Evolutionary conservation across 2,797 vertebrate genomes (phyloP), one percentile per base, ranked within the genome.

Genomic region (Myotis pilosus): DNA sequence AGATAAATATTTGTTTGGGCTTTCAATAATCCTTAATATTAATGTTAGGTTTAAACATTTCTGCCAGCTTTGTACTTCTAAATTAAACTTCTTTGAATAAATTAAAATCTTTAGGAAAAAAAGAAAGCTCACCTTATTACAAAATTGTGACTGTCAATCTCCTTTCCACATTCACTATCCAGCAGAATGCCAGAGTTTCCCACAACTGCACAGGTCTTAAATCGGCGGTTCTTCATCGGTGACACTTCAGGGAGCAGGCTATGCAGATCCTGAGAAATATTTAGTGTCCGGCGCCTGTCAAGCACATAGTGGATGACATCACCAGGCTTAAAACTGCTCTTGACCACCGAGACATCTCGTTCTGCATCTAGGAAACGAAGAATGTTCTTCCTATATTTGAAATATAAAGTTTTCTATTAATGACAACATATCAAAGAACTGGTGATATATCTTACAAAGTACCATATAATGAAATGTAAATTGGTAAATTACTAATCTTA

Each of bases 161-260:
- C 99, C 95, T 98, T 99, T 96, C 99, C 99, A 94, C 99, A 99
- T 94, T 97, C 98, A 71, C 99, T 99, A 53, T 98, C 98, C 55
- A 99, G 98, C 66, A 99, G 98, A 93, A 99, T 98, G 38, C 99
- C 99, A n/a, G 99, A 99, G 98, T 99, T 99, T 36, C 99, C 99
- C 97, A 99, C 99, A 88, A 99, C 99, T 1, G 99, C 99, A 86
- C 99, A 99, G 9, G 98, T 98, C 96, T 98, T 99, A 98, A 99
- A 99, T 36, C 98, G 97, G 25, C 98, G 98, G 91, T 99, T 99
- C 97, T 99, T 99, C 98, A 99, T 99, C 0, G 99, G 99, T 12
- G 99, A 99, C 84, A 99, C 98, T 96, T 99, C 99, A 23, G 99
- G 99, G 20, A 99, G 98, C 94, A 99, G 99, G 66, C 98, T 98